Conservation (phyloP, 2,888 invertebrate genomes). For the Eupithecia centaureata region DNA sequence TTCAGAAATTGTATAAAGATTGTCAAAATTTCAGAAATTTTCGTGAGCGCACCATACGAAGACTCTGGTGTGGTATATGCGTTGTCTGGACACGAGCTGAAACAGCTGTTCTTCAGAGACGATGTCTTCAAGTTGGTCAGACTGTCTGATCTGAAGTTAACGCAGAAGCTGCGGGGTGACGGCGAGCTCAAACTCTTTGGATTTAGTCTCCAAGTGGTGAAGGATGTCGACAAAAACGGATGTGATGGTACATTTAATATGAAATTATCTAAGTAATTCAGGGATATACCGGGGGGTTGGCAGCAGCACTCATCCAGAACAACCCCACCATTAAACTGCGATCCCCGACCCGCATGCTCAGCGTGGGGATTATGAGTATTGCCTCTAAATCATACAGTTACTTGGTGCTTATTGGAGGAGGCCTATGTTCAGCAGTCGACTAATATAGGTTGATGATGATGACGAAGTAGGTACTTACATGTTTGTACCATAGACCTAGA, state of each 20-base stretch:
- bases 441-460: too few species aligned
- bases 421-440: too few species aligned
- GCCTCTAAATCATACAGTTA: too few species aligned
- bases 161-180: slow-evolving; percentile 53
- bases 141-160: slow-evolving; percentile 48
- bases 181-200: slow-evolving; percentile 52
- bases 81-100: slow-evolving; percentile 61
- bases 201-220: slow-evolving; percentile 59
- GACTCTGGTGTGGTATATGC: slow-evolving; percentile 61
- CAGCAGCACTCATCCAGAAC: too few species aligned
- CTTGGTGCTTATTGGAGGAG: too few species aligned
- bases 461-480: too few species aligned
- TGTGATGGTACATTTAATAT: slow-evolving; percentile 62
- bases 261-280: too few species aligned
- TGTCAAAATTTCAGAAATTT: slow-evolving; percentile 60
- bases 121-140: slow-evolving; percentile 30
- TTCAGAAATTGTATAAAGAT: neutral
- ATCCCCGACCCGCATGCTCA: too few species aligned
- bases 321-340: too few species aligned
- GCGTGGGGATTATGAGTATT: too few species aligned
- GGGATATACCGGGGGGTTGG: too few species aligned
- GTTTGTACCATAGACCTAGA: too few species aligned
- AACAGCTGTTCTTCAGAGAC: slow-evolving; percentile 32
- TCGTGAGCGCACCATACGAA: slow-evolving; percentile 70
- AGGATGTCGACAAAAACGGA: slow-evolving; percentile 59